These are phyloP conservation scores for Chloebia gouldiae DNA, from an alignment of 2,113 vertebrate genomes.

Conservation along the genomic window DNA sequence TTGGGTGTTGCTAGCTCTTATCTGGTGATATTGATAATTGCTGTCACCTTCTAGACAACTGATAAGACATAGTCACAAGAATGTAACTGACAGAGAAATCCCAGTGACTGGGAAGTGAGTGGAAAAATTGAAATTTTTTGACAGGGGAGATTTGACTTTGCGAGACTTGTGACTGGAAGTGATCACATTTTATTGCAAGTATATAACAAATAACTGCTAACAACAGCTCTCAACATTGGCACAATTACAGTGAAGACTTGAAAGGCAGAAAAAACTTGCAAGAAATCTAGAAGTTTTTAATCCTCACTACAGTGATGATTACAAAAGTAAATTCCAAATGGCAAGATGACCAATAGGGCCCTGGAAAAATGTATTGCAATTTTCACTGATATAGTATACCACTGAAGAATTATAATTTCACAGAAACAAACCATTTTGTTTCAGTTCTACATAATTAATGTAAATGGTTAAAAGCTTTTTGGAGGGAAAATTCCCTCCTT, in stretches of 20 bases:
- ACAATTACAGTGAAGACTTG: neutral
- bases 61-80: neutral
- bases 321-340: neutral
- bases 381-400: neutral
- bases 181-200: neutral
- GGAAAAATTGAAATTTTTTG: neutral
- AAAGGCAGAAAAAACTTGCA: neutral
- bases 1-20: neutral
- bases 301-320: neutral
- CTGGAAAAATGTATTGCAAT: neutral
- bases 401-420: neutral
- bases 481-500: neutral
- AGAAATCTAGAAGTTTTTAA: neutral
- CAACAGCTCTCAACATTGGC: neutral
- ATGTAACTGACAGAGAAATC: neutral
- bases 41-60: neutral
- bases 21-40: neutral
- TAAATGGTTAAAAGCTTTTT: neutral
- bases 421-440: neutral
- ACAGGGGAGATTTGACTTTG: neutral
- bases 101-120: neutral
- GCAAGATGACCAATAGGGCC: neutral
- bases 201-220: neutral
- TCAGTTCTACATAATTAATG: neutral
- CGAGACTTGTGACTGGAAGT: neutral